These are phyloP conservation scores for Trissolcus basalis DNA, from an alignment of 1,140 invertebrate genomes.

Conservation along the genomic window DNA sequence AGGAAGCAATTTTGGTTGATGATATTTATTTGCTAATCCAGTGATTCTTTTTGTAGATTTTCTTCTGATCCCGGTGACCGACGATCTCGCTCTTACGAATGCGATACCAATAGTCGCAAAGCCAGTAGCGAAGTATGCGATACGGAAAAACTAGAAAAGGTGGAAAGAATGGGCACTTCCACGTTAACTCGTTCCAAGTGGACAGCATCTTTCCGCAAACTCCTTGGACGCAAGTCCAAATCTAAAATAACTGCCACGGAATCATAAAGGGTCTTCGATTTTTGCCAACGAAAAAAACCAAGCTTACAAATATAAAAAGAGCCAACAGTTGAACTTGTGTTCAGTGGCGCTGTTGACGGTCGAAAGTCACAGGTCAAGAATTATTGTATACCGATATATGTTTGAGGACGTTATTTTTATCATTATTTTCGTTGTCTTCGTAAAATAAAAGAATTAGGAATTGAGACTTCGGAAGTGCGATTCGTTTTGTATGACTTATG, in stretches of 20 bases:
- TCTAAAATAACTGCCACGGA: constrained; percentile 40
- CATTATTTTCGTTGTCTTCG: too few species aligned
- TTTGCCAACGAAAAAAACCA: constrained; percentile 20
- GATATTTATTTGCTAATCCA: constrained; percentile 8
- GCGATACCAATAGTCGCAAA: constrained; percentile 67
- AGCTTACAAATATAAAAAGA: too few species aligned
- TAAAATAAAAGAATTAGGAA: too few species aligned
- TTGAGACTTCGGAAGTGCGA: too few species aligned
- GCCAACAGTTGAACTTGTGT: too few species aligned
- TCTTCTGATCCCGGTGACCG: constrained; percentile 73
- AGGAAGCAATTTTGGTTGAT: not conserved
- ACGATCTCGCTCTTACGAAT: constrained; percentile 71
- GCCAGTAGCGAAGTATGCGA: constrained; percentile 68
- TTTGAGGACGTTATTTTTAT: too few species aligned
- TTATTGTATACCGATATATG: too few species aligned
- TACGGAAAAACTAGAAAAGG: constrained; percentile 25
- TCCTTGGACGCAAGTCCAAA: constrained; percentile 75
- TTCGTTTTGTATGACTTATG: too few species aligned
- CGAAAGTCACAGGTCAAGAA: too few species aligned
- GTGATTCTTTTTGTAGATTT: constrained; percentile 62
- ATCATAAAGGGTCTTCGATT: constrained; percentile 31
- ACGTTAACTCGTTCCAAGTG: constrained; percentile 73
- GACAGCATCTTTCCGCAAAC: constrained; percentile 77
- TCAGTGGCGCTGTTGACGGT: too few species aligned
- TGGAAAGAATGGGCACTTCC: constrained; percentile 18